Evolutionary conservation across 2,797 vertebrate species (phyloP), one percentile per base, ranked within the genome.

Genomic region (Pterois miles): DNA sequence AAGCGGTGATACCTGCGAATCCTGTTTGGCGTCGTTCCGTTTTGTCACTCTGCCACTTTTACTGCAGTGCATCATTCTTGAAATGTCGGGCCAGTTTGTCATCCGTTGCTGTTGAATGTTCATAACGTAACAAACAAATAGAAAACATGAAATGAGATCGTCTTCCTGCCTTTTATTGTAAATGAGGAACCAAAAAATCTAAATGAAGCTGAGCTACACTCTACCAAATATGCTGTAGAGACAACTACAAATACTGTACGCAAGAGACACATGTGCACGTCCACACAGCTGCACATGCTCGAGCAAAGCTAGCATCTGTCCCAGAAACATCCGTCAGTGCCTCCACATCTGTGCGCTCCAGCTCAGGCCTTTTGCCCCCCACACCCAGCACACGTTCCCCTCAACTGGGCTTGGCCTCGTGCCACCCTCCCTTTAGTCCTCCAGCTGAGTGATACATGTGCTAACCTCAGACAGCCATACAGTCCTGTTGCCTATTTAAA

Each of bases 341-440:
- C 82, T 90, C 81, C 93, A 94, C 93, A 95, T 94, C 92, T 96
- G 95, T 92, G 91, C 62, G 84, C 83, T 91, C 71, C 85, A 65
- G 87, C 87, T 86, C 87, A 33, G 80, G 84, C 77, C 81, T 83
- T 76, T 82, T 62, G 75, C 88, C 84, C 78, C 25, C 78, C 78
- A 74, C 88, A 90, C 78, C 73, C 81, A 22, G 57, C 81, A 88
- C 90, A 87, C 91, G 78, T 85, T 88, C 83, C 70, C 82, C 78
- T 90, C 66, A 59, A 84, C 89, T 59, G 52, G 80, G 71, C 71
- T 78, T 92, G 88, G 91, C 90, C 65, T n/a, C 3, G 12, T 80
- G 87, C 91, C 91, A 91, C 78, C 76, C 68, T 74, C 78, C 82
- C 60, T 70, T 46, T 12, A n/a, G 54, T 81, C 79, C 40, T 88